phyloP scores from a whole-genome alignment of 2,888 invertebrate genomes.

The Crioceris asparagi region DNA sequence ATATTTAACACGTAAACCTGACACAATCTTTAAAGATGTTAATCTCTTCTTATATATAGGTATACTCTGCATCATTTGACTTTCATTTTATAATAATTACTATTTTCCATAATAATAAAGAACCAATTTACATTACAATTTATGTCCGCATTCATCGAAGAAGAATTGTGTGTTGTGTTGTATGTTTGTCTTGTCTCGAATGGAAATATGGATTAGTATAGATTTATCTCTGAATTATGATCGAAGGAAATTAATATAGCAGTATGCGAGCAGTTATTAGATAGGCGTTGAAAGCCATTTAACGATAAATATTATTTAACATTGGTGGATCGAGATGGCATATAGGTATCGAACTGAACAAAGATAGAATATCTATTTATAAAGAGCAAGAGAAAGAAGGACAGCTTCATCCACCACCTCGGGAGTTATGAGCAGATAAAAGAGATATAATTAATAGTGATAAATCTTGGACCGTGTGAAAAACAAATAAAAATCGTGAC shows the following conservation, averaged over 20 bases:
- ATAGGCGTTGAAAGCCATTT: slow-evolving; percentile 17
- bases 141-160: slow-evolving; percentile 17
- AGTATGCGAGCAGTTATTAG: slow-evolving; percentile 9
- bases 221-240: slow-evolving; percentile 12
- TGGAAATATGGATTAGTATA: slow-evolving; percentile 17
- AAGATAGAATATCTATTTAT: too few relatives aligned
- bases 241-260: slow-evolving; percentile 12
- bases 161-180: too few relatives aligned
- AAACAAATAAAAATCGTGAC: slow-evolving; percentile 5
- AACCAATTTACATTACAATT: slow-evolving; percentile 17
- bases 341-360: too few relatives aligned
- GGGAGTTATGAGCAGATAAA: too few relatives aligned
- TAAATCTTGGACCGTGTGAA: slow-evolving; percentile 19
- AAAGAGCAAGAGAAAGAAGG: too few relatives aligned
- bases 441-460: slow-evolving; percentile 28
- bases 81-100: slow-evolving; percentile 16
- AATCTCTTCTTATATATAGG: too few relatives aligned
- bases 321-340: too few relatives aligned
- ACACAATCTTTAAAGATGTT: slow-evolving; percentile 12
- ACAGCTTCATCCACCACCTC: too few relatives aligned
- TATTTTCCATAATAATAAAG: slow-evolving; percentile 18
- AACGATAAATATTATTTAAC: slow-evolving; percentile 17
- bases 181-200: too few relatives aligned
- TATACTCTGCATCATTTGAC: slow-evolving; percentile 9
- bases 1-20: slow-evolving; percentile 10